Conservation (phyloP, 1,140 invertebrate species). For the Calephelis nemesis region DNA sequence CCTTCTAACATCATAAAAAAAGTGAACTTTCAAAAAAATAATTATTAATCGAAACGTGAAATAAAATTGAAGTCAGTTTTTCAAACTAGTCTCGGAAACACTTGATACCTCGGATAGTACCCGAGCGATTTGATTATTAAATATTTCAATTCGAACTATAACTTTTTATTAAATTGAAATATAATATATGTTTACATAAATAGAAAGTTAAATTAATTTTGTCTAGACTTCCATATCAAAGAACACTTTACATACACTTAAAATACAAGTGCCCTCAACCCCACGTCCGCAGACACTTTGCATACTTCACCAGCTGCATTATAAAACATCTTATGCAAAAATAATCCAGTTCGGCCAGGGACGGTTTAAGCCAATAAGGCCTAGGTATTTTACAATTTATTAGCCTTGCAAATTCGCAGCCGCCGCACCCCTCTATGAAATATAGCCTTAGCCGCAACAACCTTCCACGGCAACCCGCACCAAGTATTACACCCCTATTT, state of each 20-base stretch:
- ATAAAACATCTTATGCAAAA: conserved; percentile 34
- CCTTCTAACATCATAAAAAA: too few relatives aligned
- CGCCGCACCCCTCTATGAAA: conserved; percentile 67
- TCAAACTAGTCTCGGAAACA: too few relatives aligned
- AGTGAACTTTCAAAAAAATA: too few relatives aligned
- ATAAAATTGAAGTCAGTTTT: too few relatives aligned
- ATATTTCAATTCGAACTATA: too few relatives aligned
- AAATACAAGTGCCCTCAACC: not conserved
- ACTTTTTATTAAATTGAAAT: too few relatives aligned
- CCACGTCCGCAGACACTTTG: conserved; percentile 9
- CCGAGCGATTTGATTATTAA: too few relatives aligned
- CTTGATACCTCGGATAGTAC: too few relatives aligned
- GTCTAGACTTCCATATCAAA: too few relatives aligned
- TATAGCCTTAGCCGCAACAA: conserved; percentile 65
- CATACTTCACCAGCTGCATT: conserved; percentile 16
- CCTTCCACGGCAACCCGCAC: conserved; percentile 49
- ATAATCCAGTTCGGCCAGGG: conserved; percentile 54
- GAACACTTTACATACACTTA: not conserved
- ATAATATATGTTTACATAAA: too few relatives aligned
- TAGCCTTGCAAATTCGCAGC: conserved; percentile 75
- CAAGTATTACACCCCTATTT: conserved; percentile 72
- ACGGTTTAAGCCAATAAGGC: conserved; percentile 71
- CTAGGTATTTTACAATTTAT: conserved; percentile 75
- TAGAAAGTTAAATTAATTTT: too few relatives aligned
- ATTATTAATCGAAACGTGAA: too few relatives aligned